phyloP scores from a whole-genome alignment of 1,140 invertebrate species.

The Oncopodura yosiiana region DNA sequence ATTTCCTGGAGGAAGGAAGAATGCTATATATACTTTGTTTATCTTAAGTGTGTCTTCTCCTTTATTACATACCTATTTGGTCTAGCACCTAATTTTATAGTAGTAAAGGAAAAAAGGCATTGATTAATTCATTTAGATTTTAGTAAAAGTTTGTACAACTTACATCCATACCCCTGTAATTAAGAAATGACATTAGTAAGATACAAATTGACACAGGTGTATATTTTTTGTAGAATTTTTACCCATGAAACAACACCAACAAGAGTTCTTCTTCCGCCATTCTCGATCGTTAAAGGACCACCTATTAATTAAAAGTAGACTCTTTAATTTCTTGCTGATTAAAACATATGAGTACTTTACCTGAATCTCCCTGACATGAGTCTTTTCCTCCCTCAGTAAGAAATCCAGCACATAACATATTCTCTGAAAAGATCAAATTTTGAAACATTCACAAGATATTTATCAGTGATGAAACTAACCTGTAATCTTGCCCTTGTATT shows the following conservation, averaged over 20 bases:
- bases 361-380: slow-evolving; percentile 58
- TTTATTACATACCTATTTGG: no score
- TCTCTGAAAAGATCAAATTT: not conserved
- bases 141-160: not conserved
- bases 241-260: slow-evolving; percentile 28
- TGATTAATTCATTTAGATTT: not conserved
- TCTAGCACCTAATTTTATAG: slow-evolving; percentile 5
- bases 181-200: no score
- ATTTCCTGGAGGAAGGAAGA: no score
- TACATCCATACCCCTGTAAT: slow-evolving; percentile 20
- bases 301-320: no score
- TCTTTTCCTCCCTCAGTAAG: slow-evolving; percentile 62
- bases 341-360: no score
- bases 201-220: no score
- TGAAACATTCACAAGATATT: not conserved
- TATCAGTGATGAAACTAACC: no score
- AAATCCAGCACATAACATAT: slow-evolving; percentile 67
- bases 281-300: slow-evolving; percentile 24
- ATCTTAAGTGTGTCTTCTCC: no score
- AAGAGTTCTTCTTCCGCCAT: slow-evolving; percentile 23
- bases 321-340: no score
- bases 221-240: no score
- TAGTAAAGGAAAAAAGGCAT: not conserved
- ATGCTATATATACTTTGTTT: no score
- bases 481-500: slow-evolving; percentile 32